Conservation (phyloP, 1,140 invertebrate species). For the Pseudomyrmex cubaensis region DNA sequence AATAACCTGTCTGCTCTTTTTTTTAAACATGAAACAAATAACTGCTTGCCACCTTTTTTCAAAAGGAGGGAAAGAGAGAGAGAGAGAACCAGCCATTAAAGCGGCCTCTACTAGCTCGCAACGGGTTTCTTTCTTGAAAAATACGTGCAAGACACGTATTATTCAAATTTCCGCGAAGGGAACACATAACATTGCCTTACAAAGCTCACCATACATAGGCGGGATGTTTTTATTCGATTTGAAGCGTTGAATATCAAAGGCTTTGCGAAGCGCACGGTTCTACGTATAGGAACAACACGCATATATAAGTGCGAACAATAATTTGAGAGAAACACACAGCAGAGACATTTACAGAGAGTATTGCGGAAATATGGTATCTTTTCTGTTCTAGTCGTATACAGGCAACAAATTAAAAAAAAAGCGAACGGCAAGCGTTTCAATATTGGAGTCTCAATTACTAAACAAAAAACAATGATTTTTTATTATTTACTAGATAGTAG, state of each 20-base stretch:
- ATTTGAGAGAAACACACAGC: slow-evolving; percentile 44
- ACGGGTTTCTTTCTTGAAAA: slow-evolving; percentile 37
- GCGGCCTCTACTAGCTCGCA: slow-evolving; percentile 23
- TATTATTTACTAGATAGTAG: too few species aligned
- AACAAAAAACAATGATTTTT: too few species aligned
- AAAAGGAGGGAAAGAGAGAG: background rate
- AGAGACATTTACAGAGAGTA: background rate
- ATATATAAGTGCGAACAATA: slow-evolving; percentile 48
- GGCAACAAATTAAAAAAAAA: background rate
- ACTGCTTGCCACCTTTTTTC: background rate
- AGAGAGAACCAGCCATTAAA: slow-evolving; percentile 16
- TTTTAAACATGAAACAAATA: slow-evolving; percentile 37
- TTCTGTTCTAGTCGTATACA: background rate
- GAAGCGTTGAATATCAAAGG: slow-evolving; percentile 60
- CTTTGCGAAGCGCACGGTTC: slow-evolving; percentile 14
- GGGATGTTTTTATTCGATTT: slow-evolving; percentile 56
- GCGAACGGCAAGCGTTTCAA: background rate
- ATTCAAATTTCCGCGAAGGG: slow-evolving; percentile 52
- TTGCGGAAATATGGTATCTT: background rate
- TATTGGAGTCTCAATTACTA: background rate
- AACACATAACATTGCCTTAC: slow-evolving; percentile 53
- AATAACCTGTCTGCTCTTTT: slow-evolving; percentile 6
- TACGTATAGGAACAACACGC: slow-evolving; percentile 7
- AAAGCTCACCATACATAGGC: slow-evolving; percentile 37
- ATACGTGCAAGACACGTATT: slow-evolving; percentile 59